Evolutionary conservation across 2,797 vertebrate species (phyloP), one percentile per base, ranked within the genome.

Genomic region (Antennarius maculatus): DNA sequence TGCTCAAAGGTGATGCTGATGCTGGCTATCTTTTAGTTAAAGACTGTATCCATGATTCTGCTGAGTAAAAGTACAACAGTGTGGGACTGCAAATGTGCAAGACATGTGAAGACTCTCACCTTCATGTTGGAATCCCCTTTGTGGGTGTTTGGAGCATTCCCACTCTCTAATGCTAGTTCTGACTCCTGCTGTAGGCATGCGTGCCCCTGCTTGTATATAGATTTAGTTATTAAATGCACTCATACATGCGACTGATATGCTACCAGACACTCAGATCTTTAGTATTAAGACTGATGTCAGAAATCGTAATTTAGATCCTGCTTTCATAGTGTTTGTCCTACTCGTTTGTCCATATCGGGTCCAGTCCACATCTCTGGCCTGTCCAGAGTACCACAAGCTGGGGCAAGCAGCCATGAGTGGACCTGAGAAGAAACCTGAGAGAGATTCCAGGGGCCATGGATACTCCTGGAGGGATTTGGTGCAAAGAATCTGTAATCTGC

Each of bases 391-490:
- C 82, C 79, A 79, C 83, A 91, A 91, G 83, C 89, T 90, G 88
- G 77, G 87, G 78, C 53, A 51, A 89, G 82, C 70, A 73, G 62
- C 86, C 67, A 62, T 6, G 61, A 80, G 77, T 57, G 79, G 84
- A 91, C 87, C 86, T 89, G 80, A 74, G 78, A 65, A 78, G 93
- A 92, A 94, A 94, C 91, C 89, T 89, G 92, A 94, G 93, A 93
- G 91, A 93, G 92, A 93, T 94, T 94, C 92, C 92, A 92, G 88
- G 89, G 90, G 93, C 91, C 91, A 94, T 89, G 72, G 92, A 94
- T 94, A 94, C 93, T 94, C 94, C 94, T 94, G 87, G 69, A 93
- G 94, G 94, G 93, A 94, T 93, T 94, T 94, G 89, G 91, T 92
- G 92, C 89, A 93, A 93, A 93, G 92, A 94, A 93, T 93, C 93